Percentiles rank a stretch among this genome's conserved stretches.
These are phyloP conservation scores for Electrona antarctica DNA, from an alignment of 2,113 vertebrate species.

Conservation along the genomic window DNA sequence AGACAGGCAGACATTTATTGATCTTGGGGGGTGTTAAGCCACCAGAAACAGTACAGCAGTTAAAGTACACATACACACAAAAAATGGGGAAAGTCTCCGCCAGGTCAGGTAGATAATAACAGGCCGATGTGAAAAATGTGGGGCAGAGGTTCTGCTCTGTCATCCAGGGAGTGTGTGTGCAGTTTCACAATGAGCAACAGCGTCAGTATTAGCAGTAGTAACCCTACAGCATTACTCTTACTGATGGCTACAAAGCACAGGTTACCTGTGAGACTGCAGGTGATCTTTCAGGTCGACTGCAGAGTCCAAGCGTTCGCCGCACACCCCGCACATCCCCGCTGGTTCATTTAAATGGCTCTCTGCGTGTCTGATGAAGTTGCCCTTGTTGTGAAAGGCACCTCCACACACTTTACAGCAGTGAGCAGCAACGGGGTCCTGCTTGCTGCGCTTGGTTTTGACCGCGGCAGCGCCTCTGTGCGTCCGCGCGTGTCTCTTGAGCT, in stretches of 20 bases:
- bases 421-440: conserved; percentile 23
- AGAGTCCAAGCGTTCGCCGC: conserved; percentile 45
- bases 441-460: conserved; percentile 2
- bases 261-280: conserved; percentile 59
- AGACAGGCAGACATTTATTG: no score
- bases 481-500: conserved; percentile 31
- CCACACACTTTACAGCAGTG: conserved; percentile 58
- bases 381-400: conserved; percentile 53
- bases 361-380: conserved; percentile 56
- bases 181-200: no score
- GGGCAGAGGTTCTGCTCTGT: no score
- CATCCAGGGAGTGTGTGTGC: no score
- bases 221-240: no score
- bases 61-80: no score
- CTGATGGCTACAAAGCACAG: not conserved
- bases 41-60: no score
- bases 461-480: conserved; percentile 16
- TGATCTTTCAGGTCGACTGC: conserved; percentile 49
- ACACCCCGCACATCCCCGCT: conserved; percentile 41
- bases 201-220: no score
- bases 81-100: no score
- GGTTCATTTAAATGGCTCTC: conserved; percentile 43
- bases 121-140: no score
- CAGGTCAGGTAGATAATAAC: no score
- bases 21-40: no score